Percentiles rank a stretch among this genome's conserved stretches.
Conservation (phyloP, 2,113 vertebrate species). For the Oreotrochilus melanogaster region DNA sequence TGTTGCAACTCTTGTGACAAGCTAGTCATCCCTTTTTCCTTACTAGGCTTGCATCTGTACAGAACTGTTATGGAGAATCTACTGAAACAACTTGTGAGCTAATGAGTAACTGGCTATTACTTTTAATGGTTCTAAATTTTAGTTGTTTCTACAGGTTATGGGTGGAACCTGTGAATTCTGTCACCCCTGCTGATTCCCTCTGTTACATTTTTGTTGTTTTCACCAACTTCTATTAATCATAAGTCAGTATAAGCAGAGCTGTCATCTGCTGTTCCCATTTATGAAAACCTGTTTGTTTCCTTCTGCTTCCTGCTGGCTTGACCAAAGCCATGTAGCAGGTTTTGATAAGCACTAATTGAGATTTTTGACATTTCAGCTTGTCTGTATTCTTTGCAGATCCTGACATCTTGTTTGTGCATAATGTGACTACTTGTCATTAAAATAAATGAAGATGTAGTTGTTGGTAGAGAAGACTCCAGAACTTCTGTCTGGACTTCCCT, state of each 20-base stretch:
- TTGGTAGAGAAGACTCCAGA: background rate
- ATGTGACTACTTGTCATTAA: background rate
- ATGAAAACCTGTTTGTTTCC: background rate
- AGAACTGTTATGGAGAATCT: background rate
- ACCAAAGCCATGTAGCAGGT: background rate
- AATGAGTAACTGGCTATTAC: background rate
- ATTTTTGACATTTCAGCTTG: background rate
- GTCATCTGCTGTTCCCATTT: background rate
- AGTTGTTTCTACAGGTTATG: background rate
- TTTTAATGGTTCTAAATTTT: background rate
- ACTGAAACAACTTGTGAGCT: background rate
- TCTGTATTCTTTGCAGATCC: background rate
- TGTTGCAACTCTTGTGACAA: background rate
- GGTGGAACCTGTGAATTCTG: background rate
- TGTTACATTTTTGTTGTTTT: background rate
- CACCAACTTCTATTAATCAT: background rate
- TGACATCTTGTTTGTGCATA: background rate
- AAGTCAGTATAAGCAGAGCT: background rate
- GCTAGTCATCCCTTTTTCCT: background rate
- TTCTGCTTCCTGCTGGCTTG: background rate
- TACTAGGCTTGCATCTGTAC: background rate
- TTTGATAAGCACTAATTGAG: background rate
- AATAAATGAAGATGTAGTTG: background rate
- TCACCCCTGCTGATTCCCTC: background rate
- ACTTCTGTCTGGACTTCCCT: background rate